Base-by-base conservation (phyloP, 2,888 invertebrate species). In the Stratiomys singularior region DNA sequence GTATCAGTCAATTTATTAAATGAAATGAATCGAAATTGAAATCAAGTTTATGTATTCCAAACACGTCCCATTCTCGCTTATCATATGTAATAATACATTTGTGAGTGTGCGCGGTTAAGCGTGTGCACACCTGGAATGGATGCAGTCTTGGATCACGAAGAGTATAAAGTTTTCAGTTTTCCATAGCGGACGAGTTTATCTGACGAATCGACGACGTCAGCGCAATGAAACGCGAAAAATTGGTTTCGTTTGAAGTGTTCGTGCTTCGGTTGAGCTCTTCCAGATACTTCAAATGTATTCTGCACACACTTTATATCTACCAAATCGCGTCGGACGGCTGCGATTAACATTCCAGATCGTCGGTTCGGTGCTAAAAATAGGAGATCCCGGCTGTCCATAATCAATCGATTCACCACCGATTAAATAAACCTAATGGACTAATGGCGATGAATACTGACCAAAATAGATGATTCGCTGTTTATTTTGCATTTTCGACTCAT, bases 381-480 rank as follows among this genome's bases (percentile, higher is more conserved):
- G 27, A 37, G 37, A 66, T 66, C 44, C 66, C 66, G 37, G 66
- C 37, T 37, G 37, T 18, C 66, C 66, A 66, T 66, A 66, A 37
- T 66, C 23, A 66, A 66, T 66, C 66, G 64, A 64, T 64, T 64
- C n/a, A 27, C 15, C 5, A 66, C 27, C 37, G 5, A 37, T 66
- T 7, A 66, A 60, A 60, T 23, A 25, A 25, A 25, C 52, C 52
- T 52, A 52, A 52, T 52, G 18, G 52, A 52, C 52, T 52, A 52
- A 52, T 52, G 52, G 18, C 18, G 15, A 52, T 52, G 52, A 52
- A 52, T 52, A 18, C 52, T 52, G 52, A 52, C 52, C 52, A 52
- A 13, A 60, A 60, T 60, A 60, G 18, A 60, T 21, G 11, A 13
- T 21, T 15, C 21, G 13, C 11, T 60, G 25, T 60, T 23, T 60